phyloP scores from a whole-genome alignment of 2,113 vertebrate species.

The Pungitius pungitius region DNA sequence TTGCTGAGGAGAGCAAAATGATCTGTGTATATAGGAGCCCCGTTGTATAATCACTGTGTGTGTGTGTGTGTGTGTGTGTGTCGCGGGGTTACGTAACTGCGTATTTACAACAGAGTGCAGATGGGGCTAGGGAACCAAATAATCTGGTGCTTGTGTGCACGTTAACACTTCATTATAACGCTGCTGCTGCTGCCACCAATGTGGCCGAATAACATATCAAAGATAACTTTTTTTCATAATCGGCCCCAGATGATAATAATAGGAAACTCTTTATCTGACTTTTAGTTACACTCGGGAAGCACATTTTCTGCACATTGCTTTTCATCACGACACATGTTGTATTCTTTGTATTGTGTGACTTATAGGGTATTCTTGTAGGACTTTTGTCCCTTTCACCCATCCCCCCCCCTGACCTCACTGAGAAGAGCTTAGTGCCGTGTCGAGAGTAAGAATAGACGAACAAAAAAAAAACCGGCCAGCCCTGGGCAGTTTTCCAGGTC shows the following conservation, averaged over 20 bases:
- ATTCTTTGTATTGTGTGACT: not conserved
- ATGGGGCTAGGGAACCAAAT: conserved; percentile 40
- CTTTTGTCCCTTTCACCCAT: not conserved
- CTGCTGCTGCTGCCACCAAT: not conserved
- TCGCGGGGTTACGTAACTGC: conserved; percentile 65
- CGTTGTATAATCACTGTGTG: conserved; percentile 55
- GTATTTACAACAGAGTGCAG: conserved; percentile 55
- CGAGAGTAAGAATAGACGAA: conserved; percentile 14
- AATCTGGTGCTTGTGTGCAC: conserved; percentile 36
- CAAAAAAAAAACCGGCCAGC: conserved; percentile 5
- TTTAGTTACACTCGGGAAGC: not conserved
- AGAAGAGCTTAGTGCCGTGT: not conserved
- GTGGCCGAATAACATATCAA: not conserved
- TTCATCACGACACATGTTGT: not conserved
- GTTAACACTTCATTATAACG: not conserved
- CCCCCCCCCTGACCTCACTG: not conserved
- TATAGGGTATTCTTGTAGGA: not conserved
- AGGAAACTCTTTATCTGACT: not conserved
- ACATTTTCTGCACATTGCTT: not conserved
- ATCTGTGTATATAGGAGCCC: conserved; percentile 32
- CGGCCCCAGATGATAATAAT: not conserved
- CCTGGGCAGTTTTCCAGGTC: conserved; percentile 10
- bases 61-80: not conserved
- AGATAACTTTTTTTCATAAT: not conserved
- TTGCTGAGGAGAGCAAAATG: conserved; percentile 55